Conservation (phyloP, 2,797 vertebrate species). For the Dipus sagitta region DNA sequence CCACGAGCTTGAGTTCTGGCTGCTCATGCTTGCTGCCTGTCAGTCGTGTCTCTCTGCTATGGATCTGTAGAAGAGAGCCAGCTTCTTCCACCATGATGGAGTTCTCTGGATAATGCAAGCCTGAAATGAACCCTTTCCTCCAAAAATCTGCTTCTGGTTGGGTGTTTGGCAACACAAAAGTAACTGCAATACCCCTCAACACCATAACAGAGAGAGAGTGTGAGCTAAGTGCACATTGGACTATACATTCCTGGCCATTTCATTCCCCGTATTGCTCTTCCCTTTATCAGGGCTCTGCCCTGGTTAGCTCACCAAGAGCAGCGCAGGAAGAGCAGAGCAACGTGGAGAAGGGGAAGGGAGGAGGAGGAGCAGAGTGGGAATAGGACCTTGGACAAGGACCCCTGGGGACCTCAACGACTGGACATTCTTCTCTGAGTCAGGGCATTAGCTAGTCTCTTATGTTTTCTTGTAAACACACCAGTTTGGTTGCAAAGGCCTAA, state of each 20-base stretch:
- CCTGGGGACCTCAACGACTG: constrained; percentile 8
- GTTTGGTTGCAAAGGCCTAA: background rate
- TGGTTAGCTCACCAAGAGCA: too few species aligned
- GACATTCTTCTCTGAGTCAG: background rate
- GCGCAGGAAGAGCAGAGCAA: background rate
- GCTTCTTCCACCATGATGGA: too few species aligned
- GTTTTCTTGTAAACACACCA: constrained; percentile 6
- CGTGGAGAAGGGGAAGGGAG: background rate
- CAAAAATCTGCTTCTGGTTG: too few species aligned
- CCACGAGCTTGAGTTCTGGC: too few species aligned
- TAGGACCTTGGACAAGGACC: background rate
- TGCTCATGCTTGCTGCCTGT: too few species aligned
- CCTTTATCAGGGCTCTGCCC: background rate
- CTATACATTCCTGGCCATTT: accelerated
- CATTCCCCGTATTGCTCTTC: background rate
- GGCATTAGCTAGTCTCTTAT: background rate
- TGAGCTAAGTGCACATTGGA: background rate
- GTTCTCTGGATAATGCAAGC: too few species aligned
- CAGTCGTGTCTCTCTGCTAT: too few species aligned
- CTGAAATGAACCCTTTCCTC: too few species aligned
- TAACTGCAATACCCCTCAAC: too few species aligned
- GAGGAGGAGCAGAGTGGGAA: too few species aligned
- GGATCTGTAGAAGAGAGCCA: too few species aligned
- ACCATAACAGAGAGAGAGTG: background rate
- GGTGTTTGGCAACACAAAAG: too few species aligned